These are phyloP conservation scores for Bucorvus abyssinicus DNA, from an alignment of 2,797 vertebrate genomes.

Conservation along the genomic window DNA sequence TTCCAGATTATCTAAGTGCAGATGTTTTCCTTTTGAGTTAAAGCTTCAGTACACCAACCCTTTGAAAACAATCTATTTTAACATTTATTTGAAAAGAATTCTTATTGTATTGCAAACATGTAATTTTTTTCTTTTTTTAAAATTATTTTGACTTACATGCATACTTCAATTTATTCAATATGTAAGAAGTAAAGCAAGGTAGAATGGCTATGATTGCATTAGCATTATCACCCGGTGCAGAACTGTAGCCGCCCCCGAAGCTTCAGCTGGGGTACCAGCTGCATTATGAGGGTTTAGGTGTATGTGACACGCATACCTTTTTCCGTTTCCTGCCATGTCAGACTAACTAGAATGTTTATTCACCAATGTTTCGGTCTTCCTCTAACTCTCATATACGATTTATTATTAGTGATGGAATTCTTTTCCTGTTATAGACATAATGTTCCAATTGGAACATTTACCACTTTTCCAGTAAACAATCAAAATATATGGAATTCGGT, in stretches of 20 bases:
- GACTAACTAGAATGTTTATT: background rate
- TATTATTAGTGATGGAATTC: background rate
- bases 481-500: background rate
- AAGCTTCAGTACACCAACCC: slow-evolving; percentile 74
- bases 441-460: background rate
- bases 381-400: background rate
- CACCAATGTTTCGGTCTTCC: background rate
- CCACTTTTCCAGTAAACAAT: background rate
- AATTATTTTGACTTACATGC: slow-evolving; percentile 32
- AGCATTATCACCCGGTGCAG: background rate
- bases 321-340: background rate
- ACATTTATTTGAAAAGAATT: background rate
- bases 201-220: background rate
- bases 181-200: background rate
- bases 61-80: slow-evolving; percentile 69
- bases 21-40: slow-evolving; percentile 73
- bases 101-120: background rate
- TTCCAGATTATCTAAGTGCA: slow-evolving; percentile 74
- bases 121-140: background rate
- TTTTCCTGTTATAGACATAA: background rate
- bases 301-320: background rate
- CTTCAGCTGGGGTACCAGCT: background rate
- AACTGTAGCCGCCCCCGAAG: background rate
- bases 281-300: background rate
- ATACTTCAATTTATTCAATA: background rate